phyloP scores from a whole-genome alignment of 1,140 invertebrate genomes.

The Scaptodrosophila lebanonensis region DNA sequence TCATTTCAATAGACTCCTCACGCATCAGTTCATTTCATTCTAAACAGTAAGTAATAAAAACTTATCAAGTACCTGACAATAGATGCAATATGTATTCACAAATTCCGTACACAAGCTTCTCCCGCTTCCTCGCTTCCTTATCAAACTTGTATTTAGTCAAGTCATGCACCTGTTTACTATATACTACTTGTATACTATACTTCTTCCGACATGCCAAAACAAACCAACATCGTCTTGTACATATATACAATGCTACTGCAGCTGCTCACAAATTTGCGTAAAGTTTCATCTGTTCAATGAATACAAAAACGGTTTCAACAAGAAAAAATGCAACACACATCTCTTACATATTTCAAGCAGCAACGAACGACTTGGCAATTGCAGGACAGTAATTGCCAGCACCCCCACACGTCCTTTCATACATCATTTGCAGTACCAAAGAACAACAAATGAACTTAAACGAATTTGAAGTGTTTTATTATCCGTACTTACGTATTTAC shows the following conservation, averaged over 20 bases:
- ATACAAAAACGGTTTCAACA: constrained; percentile 58
- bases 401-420: constrained; percentile 27
- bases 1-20: constrained; percentile 3
- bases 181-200: constrained; percentile 1
- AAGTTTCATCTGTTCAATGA: constrained; percentile 30
- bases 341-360: constrained; percentile 14
- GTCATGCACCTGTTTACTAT: not conserved
- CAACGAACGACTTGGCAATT: constrained; percentile 25
- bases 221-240: constrained; percentile 34
- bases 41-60: constrained; percentile 20
- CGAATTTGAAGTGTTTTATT: constrained; percentile 41
- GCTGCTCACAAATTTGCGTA: constrained; percentile 28
- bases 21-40: constrained; percentile 2
- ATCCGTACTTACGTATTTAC: constrained; percentile 9
- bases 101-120: not conserved
- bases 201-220: constrained; percentile 7
- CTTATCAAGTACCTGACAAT: constrained; percentile 76
- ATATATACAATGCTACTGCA: constrained; percentile 20
- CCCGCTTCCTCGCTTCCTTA: not conserved
- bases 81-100: constrained; percentile 38
- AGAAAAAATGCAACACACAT: constrained; percentile 13
- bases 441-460: constrained; percentile 37
- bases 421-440: constrained; percentile 1
- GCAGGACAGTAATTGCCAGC: too few relatives aligned
- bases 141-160: not conserved